Evolutionary conservation across 1,140 invertebrate genomes (phyloP), one percentile per base, ranked within the genome.

Genomic region (Drosophila eugracilis): DNA sequence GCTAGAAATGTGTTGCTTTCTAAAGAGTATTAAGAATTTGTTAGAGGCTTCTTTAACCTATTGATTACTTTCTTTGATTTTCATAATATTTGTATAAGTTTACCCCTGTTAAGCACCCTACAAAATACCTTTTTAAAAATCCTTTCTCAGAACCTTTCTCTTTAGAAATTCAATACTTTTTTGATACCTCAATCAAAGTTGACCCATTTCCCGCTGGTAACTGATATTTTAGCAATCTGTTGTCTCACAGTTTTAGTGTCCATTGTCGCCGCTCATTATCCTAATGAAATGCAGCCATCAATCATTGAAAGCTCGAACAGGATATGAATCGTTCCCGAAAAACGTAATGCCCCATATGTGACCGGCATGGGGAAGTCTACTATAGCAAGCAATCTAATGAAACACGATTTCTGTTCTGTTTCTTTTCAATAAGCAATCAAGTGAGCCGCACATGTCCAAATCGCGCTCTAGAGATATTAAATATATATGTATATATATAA

Each of bases 351-450:
- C 41, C 48, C 26, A 69, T 48, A 55, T 55, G 65, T 22, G 24
- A 21, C 9, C 30, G 37, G 37, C 32, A 47, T 48, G 17, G 37
- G 22, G 19, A 36, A 58, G n/a, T 26, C 34, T n/a, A 10, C 9
- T 52, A 12, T 12, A n/a, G n/a, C n/a, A 12, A 12, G 6, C 30
- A 60, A 24, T 67, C 32, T 41, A 67, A 53, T 73, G 32, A 52
- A 54, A 45, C 44, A 62, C 67, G 70, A 54, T 54, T 73, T 63
- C 26, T n/a, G n/a, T n/a, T 15, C 10, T 12, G 52, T 49, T 71
- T 47, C 41, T 34, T 62, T 67, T 63, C 70, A 74, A 74, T 74
- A 74, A 74, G 70, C 70, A 74, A 74, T 74, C 69, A 74, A 74
- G 26, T 28, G 59, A 45, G 45, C 21, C 48, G 26, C 69, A 59